phyloP scores from a whole-genome alignment of 2,888 invertebrate genomes.

The Strigamia crassipes region DNA sequence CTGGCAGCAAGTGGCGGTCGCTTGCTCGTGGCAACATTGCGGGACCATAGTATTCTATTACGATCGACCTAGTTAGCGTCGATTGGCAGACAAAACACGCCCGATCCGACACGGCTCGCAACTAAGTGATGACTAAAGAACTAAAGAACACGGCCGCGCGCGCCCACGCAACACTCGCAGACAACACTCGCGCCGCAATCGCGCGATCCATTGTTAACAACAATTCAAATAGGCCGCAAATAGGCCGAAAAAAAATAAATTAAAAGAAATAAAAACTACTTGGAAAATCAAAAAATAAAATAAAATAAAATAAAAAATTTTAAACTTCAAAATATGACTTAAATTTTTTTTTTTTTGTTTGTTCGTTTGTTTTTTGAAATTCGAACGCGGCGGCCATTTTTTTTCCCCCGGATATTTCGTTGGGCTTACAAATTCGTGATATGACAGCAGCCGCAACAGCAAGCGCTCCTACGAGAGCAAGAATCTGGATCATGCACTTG shows the following conservation, averaged over 20 bases:
- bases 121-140: not conserved
- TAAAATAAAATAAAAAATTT: too few species aligned
- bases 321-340: too few species aligned
- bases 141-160: too few species aligned
- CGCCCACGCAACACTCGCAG: not conserved
- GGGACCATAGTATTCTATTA: not conserved
- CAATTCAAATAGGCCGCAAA: too few species aligned
- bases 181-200: not conserved
- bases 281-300: too few species aligned
- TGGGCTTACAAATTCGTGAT: not conserved
- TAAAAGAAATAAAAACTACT: too few species aligned
- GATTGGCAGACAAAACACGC: not conserved
- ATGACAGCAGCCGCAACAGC: constrained; percentile 22
- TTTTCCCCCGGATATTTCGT: not conserved
- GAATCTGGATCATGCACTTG: not conserved
- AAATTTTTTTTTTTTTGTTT: too few species aligned
- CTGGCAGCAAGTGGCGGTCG: not conserved
- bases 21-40: not conserved
- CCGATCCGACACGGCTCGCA: not conserved
- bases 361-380: too few species aligned
- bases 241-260: too few species aligned
- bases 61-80: not conserved
- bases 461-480: not conserved
- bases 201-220: not conserved
- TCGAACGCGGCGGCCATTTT: not conserved